These are phyloP conservation scores for Eutrigla gurnardus DNA, from an alignment of 2,797 vertebrate species.

Conservation along the genomic window DNA sequence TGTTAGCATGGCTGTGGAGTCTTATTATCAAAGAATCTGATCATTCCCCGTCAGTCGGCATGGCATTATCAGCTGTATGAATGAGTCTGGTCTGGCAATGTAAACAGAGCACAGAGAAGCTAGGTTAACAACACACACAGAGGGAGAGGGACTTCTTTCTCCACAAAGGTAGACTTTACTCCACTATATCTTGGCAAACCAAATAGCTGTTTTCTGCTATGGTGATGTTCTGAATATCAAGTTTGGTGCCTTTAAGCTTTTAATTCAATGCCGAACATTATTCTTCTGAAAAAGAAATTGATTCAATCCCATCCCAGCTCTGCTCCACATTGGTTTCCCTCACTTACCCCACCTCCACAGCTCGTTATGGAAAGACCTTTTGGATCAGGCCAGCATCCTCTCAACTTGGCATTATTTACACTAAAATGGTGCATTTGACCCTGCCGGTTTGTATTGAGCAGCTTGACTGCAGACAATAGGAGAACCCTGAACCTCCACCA, in stretches of 20 bases:
- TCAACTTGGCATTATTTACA: slow-evolving; percentile 21
- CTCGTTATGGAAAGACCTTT: slow-evolving; percentile 3
- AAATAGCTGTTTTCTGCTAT: not conserved
- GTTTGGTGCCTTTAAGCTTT: not conserved
- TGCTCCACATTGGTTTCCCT: not conserved
- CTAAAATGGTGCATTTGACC: slow-evolving; percentile 18
- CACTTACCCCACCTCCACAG: not conserved
- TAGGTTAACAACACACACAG: not conserved
- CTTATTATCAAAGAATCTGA: not conserved
- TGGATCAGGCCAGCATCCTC: slow-evolving; percentile 1
- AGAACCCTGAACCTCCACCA: not conserved
- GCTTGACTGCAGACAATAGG: slow-evolving; percentile 36
- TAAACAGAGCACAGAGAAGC: not conserved
- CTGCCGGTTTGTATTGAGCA: slow-evolving; percentile 19
- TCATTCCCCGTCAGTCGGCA: not conserved
- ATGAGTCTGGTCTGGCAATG: not conserved
- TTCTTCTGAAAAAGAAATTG: not conserved
- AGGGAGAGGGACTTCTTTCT: not conserved
- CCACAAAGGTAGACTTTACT: not conserved
- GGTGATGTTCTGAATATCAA: not conserved
- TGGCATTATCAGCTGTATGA: not conserved
- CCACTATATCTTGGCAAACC: not conserved
- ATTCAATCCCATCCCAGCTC: not conserved
- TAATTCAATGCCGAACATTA: not conserved
- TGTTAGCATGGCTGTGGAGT: not conserved